These are phyloP conservation scores for Catocala nupta DNA, from an alignment of 2,888 invertebrate species.

Conservation along the genomic window DNA sequence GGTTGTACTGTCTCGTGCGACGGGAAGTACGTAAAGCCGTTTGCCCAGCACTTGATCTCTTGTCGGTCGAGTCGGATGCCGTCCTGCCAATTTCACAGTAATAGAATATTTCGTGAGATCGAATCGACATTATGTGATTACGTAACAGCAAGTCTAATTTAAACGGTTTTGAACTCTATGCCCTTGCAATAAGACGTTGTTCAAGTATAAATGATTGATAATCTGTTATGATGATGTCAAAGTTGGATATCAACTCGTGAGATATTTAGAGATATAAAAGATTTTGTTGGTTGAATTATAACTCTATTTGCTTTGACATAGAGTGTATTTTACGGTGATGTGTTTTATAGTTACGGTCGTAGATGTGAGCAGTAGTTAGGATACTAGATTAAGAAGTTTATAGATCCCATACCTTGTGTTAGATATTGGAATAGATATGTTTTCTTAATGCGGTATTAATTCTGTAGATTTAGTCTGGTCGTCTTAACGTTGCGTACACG, in stretches of 20 bases:
- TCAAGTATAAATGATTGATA: slow-evolving; percentile 9
- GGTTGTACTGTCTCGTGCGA: too few species aligned
- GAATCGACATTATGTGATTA: too few species aligned
- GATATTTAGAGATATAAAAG: slow-evolving; percentile 25
- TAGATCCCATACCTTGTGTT: slow-evolving; percentile 26
- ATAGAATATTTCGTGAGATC: too few species aligned
- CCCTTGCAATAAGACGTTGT: slow-evolving; percentile 23
- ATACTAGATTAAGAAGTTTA: slow-evolving; percentile 35
- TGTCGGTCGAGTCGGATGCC: too few species aligned
- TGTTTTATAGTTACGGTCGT: slow-evolving; percentile 18
- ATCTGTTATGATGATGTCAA: slow-evolving; percentile 41
- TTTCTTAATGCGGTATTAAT: slow-evolving; percentile 22
- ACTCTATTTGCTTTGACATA: slow-evolving; percentile 3
- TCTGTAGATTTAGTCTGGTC: not conserved
- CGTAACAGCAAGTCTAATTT: not conserved
- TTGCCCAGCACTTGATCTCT: too few species aligned
- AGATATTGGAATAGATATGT: slow-evolving; percentile 27
- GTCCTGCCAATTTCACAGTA: too few species aligned
- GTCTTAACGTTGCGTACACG: too few species aligned
- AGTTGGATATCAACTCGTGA: slow-evolving; percentile 36
- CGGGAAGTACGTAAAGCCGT: too few species aligned
- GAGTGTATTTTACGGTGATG: slow-evolving; percentile 1
- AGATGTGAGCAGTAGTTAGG: slow-evolving; percentile 23
- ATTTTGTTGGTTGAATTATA: not conserved
- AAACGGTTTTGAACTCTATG: slow-evolving; percentile 30